Percentiles rank a stretch among this genome's conserved stretches.
Evolutionary conservation across 2,797 vertebrate genomes (phyloP).

Genomic region (Bradypodion ventrale): DNA sequence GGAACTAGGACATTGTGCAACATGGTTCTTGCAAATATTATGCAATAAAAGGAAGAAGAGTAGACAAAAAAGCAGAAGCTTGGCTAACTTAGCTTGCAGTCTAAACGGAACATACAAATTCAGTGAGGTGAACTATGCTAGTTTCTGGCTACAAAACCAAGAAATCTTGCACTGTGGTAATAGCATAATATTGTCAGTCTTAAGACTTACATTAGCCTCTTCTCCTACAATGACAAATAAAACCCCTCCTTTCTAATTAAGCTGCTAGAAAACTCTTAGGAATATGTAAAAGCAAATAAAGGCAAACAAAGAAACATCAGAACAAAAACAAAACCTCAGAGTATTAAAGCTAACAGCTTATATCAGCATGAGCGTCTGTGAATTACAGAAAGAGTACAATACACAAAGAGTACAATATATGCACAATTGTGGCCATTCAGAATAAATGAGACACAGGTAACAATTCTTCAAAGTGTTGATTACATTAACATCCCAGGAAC

Average conservation of each 20-base stretch:
- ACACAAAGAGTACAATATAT: too few species aligned
- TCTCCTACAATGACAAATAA: neutral
- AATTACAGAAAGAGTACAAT: too few species aligned
- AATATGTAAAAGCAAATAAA: neutral
- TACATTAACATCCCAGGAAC: too few species aligned
- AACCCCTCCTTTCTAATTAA: neutral
- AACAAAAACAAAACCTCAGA: neutral
- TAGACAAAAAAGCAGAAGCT: neutral
- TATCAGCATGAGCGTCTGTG: too few species aligned
- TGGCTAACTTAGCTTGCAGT: neutral
- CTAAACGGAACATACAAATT: too few species aligned
- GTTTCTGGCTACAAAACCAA: neutral
- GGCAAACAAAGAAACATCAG: neutral
- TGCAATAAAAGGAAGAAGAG: neutral
- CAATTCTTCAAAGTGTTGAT: too few species aligned
- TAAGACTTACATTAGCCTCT: neutral
- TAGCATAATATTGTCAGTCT: neutral
- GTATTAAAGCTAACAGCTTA: neutral
- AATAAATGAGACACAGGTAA: too few species aligned
- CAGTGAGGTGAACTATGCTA: neutral
- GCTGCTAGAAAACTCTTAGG: neutral
- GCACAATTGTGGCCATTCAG: too few species aligned
- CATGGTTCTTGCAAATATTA: neutral
- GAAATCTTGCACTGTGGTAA: too few species aligned
- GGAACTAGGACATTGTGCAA: constrained; percentile 19